Base-by-base conservation (phyloP, 2,888 invertebrate genomes). In the Eutolmus rufibarbis region DNA sequence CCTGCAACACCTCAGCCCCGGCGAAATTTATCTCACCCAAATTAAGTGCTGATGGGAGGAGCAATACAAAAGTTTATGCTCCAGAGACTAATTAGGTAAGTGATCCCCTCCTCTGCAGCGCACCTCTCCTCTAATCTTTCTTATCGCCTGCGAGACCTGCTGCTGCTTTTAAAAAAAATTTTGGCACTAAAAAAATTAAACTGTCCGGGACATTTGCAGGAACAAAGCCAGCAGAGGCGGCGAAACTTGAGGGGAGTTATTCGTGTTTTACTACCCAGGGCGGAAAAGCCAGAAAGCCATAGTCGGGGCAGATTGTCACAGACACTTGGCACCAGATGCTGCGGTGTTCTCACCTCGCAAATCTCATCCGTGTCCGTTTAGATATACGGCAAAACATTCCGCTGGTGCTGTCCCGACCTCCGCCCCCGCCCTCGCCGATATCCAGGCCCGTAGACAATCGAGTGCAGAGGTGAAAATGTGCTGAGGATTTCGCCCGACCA, bases 251-350 rank as follows among this genome's bases (percentile, higher is more conserved):
- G 79, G 74, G 85, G 85, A 74, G 74, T 14, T 74, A 23, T 46
- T 74, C 74, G 57, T 74, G 74, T 85, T 85, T 85, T 56, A 85
- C 85, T 85, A 86, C 77, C 74, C 77, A 86, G 74, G 81, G 82
- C 74, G 79, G 87, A 74, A 85, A 74, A 74, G 85, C 74, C 85
- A 43, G 66, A 74, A 74, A 74, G 74, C 74, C 74, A 85, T 74
- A 74, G 85, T 74, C 74, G 74, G 86, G 79, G 86, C 66, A 86
- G 40, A 86, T 85, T 87, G 85, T 87, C 78, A 87, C 85, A 82
- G 85, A 82, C 87, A 87, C 40, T 66, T 87, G 77, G 85, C 85
- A 87, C 84, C 87, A 87, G 87, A 87, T 87, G 87, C 57, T 85
- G 85, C 57, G 78, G 78, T 86, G 66, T 86, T 86, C 86, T 86